Evolutionary conservation across 2,888 invertebrate species (phyloP).

Genomic region (Diplazon laetatorius): DNA sequence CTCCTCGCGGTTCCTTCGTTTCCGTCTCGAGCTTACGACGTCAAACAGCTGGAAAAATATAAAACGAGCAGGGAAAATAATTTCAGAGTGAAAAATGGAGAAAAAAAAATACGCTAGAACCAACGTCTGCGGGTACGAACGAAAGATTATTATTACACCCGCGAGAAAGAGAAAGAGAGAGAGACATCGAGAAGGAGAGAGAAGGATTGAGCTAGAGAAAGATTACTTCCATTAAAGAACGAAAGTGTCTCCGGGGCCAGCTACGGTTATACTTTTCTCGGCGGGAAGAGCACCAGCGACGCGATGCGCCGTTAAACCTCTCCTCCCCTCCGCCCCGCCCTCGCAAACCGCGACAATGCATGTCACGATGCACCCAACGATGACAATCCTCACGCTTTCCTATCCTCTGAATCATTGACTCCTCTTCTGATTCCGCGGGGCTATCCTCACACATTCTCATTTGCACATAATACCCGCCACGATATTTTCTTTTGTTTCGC

Average conservation of each 20-base stretch:
- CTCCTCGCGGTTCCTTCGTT: conserved; percentile 24
- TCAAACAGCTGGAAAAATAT: conserved; percentile 40
- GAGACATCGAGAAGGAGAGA: too few species aligned
- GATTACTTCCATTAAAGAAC: conserved; percentile 46
- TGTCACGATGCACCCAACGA: conserved; percentile 34
- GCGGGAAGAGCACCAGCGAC: conserved; percentile 10
- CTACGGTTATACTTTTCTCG: conserved; percentile 50
- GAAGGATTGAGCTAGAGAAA: too few species aligned
- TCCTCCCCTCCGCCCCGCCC: too few species aligned
- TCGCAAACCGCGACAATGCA: conserved; percentile 1
- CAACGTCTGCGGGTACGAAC: too few species aligned
- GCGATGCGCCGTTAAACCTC: not conserved
- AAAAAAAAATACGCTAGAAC: not conserved
- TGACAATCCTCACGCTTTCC: conserved; percentile 30
- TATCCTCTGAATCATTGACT: conserved; percentile 44
- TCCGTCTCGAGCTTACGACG: conserved; percentile 19
- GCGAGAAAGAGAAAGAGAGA: too few species aligned
- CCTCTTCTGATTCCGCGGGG: conserved; percentile 23
- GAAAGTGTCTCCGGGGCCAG: conserved; percentile 52
- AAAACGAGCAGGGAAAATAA: not conserved
- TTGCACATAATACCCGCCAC: conserved; percentile 55
- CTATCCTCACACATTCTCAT: conserved; percentile 34
- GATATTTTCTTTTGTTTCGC: conserved; percentile 21
- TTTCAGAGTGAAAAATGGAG: not conserved
- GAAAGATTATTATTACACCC: conserved; percentile 42